Evolutionary conservation across 2,888 invertebrate genomes (phyloP).

Genomic region (Halocaridina rubra): DNA sequence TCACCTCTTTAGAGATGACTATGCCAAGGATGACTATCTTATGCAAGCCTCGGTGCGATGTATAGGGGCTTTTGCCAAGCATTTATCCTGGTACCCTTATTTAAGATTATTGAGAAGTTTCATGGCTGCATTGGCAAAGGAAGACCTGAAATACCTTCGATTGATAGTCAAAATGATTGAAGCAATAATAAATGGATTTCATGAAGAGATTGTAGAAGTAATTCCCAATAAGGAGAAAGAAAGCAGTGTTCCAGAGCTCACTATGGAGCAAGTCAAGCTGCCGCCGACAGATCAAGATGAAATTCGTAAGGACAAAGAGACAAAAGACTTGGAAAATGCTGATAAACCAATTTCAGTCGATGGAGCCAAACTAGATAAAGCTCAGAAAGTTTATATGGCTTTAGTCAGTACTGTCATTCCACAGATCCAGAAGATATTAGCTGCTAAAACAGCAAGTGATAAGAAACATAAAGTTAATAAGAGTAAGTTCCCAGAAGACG

Average conservation of each 20-base stretch:
- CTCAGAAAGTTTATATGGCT: constrained; percentile 76
- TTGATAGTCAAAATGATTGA: constrained; percentile 83
- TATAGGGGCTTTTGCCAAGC: constrained; percentile 79
- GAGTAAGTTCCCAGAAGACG: constrained; percentile 70
- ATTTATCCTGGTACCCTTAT: constrained; percentile 91
- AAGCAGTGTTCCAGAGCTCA: neutral
- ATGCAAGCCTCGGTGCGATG: constrained; percentile 85
- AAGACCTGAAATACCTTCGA: constrained; percentile 80
- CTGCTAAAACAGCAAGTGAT: constrained; percentile 77
- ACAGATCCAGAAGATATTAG: constrained; percentile 80
- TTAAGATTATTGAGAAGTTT: constrained; percentile 84
- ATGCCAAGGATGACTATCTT: constrained; percentile 80
- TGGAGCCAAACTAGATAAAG: neutral
- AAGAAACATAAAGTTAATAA: constrained; percentile 73
- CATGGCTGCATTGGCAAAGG: constrained; percentile 79
- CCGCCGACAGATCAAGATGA: neutral
- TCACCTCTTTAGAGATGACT: constrained; percentile 83
- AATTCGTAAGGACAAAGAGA: neutral
- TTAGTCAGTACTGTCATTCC: constrained; percentile 82
- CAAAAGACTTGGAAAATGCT: neutral
- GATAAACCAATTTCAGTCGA: neutral
- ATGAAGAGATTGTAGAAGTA: constrained; percentile 79
- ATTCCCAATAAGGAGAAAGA: neutral
- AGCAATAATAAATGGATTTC: constrained; percentile 88
- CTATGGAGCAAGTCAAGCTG: neutral